These are phyloP conservation scores for Anguilla marmorata DNA, from an alignment of 2,797 vertebrate species.

Conservation along the genomic window DNA sequence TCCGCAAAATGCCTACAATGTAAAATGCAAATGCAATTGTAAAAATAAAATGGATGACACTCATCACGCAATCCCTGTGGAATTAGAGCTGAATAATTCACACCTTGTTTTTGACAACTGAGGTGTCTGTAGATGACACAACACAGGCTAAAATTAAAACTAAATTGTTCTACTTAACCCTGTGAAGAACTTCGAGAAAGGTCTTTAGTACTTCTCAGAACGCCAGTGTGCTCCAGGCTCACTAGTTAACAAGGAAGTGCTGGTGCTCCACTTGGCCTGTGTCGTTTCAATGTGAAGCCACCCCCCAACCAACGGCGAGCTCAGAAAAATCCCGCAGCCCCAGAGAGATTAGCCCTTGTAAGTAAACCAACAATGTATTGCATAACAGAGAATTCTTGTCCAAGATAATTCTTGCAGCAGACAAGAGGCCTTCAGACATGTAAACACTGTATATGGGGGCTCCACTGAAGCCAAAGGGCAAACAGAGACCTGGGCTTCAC, in stretches of 20 bases:
- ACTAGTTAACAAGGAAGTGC: background rate
- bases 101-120: background rate
- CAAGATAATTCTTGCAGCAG: background rate
- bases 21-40: too few species aligned
- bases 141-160: background rate
- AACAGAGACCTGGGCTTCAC: background rate
- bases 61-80: background rate
- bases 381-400: background rate
- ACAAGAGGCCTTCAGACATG: constrained; percentile 1
- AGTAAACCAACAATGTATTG: constrained; percentile 10
- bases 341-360: constrained; percentile 20
- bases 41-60: background rate
- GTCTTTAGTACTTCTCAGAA: background rate
- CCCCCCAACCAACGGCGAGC: background rate
- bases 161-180: background rate
- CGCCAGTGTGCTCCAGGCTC: background rate
- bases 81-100: background rate
- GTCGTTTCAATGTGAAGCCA: constrained; percentile 5
- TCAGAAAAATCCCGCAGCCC: background rate
- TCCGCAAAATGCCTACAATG: background rate
- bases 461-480: background rate
- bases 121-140: background rate
- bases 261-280: background rate
- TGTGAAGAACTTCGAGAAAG: background rate
- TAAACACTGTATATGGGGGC: background rate